Evolutionary conservation across 1,140 invertebrate species (phyloP), one percentile per base, ranked within the genome.

Genomic region (Coenobita brevimanus): DNA sequence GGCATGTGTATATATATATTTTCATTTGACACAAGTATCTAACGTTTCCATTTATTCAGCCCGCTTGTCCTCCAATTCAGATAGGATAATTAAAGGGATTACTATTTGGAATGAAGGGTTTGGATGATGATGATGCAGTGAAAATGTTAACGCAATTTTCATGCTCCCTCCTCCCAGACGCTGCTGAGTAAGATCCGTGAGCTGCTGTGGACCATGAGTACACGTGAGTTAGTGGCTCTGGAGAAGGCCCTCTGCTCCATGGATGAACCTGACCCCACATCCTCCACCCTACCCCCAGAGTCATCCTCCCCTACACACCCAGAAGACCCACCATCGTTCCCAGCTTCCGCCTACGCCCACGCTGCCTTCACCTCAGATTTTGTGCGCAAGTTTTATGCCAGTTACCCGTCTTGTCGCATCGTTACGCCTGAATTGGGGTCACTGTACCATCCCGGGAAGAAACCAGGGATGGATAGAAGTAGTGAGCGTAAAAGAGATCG

Each of bases 231-330:
- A 67, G 94, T 95, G 91, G 95, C 96, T 85, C 92, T 99, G 43
- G 97, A 99, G 92, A 96, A 97, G 91, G 92, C 98, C 73, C 93
- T 99, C 13, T 98, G 98, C 92, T 98, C 97, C 87, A 96, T 96
- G 90, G 97, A 98, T 91, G 97, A 98, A 83, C 95, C 93, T n/a
- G 87, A 88, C 50, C 79, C 57, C 24, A 36, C 69, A 36, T 41
- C 83, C 21, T 62, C 75, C 17, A 78, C 67, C 17, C 15, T 50
- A 27, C 50, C 50, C 4, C 36, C 60, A 71, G 85, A 80, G n/a
- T n/a, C 69, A 36, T 41, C 84, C 24, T 54, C 78, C 17, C 79
- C 60, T 15, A 15, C 41, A 30, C 41, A 38, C 4, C 36, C 64
- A 73, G 86, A 81, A 17, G 46, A 50, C 46, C 46, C 46, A 17